Evolutionary conservation across 2,797 vertebrate genomes (phyloP).

Genomic region (Loris lydekkerianus): DNA sequence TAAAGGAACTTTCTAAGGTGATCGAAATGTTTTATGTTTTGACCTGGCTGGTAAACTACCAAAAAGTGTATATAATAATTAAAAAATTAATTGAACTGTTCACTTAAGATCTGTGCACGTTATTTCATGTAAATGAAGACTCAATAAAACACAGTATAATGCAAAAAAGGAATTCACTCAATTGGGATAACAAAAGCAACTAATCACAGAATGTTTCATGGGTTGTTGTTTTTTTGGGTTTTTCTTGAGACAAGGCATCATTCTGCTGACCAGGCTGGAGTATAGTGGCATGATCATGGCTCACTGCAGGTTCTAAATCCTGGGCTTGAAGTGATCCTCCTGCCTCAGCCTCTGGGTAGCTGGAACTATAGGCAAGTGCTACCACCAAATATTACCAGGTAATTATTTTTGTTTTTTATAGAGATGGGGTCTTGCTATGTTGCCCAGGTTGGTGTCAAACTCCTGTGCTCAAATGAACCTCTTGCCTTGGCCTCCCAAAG

Average conservation of each 20-base stretch:
- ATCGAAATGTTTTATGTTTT: neutral
- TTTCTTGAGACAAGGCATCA: neutral
- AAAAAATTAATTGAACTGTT: conserved; percentile 35
- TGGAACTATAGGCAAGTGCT: neutral
- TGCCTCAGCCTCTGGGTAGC: neutral
- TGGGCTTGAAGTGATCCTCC: neutral
- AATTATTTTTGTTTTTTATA: neutral
- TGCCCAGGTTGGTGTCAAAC: neutral
- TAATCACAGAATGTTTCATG: neutral
- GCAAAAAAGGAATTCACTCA: neutral
- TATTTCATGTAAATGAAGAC: neutral
- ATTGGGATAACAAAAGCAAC: conserved; percentile 38
- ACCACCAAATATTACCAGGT: neutral
- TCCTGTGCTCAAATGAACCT: neutral
- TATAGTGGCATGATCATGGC: neutral
- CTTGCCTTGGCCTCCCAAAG: neutral
- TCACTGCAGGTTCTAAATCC: neutral
- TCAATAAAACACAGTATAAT: neutral
- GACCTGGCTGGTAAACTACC: neutral
- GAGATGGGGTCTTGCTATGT: neutral
- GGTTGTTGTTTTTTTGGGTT: neutral
- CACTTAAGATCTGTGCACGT: neutral
- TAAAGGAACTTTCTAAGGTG: neutral
- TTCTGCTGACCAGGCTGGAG: neutral
- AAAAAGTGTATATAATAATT: neutral